These are phyloP conservation scores for Campylomormyrus numenius DNA, from an alignment of 2,113 vertebrate genomes.

Conservation along the genomic window DNA sequence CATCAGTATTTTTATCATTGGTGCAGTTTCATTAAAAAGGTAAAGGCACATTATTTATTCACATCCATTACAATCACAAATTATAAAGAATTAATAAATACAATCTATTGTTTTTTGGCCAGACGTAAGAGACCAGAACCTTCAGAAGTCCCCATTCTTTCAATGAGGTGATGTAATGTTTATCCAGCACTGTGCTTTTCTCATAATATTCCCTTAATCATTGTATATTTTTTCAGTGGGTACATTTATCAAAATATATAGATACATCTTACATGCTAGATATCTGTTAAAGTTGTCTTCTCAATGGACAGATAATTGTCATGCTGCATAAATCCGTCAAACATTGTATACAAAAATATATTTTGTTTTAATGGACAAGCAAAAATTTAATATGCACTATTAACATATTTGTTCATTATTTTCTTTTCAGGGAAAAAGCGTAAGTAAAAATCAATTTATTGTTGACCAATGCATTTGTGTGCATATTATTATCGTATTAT, in stretches of 20 bases:
- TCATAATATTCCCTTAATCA: background rate
- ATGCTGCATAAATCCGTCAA: background rate
- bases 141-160: conserved; percentile 53
- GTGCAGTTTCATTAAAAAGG: conserved; percentile 74
- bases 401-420: conserved; percentile 20
- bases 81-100: background rate
- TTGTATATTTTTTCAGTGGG: background rate
- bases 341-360: background rate
- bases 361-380: background rate
- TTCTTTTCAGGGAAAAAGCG: conserved; percentile 47
- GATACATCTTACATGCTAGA: background rate
- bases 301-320: background rate
- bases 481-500: background rate
- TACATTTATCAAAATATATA: background rate
- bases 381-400: background rate
- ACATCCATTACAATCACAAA: background rate
- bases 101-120: background rate
- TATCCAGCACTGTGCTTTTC: background rate
- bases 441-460: conserved; percentile 41
- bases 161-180: conserved; percentile 44
- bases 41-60: conserved; percentile 26
- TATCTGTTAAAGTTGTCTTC: background rate
- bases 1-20: conserved; percentile 42
- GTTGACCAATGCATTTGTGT: background rate
- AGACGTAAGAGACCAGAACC: conserved; percentile 43